Base-by-base conservation (phyloP, 2,113 vertebrate genomes). In the Seriola aureovittata region DNA sequence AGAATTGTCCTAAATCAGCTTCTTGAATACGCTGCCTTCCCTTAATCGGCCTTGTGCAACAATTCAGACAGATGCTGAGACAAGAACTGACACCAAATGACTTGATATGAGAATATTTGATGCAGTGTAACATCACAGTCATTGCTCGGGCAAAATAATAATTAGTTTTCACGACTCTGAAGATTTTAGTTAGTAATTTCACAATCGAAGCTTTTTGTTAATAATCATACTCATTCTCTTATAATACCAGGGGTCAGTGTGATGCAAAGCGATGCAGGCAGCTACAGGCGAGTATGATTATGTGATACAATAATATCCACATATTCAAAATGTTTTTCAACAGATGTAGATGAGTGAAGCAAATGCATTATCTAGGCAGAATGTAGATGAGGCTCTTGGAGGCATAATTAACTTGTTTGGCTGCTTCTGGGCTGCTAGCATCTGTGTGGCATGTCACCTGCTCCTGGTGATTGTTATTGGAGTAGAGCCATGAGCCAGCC, bases 321-420 rank as follows among this genome's bases (percentile, higher is more conserved):
- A 77, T 17, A 40, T 50, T 80, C 16, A 48, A 40, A 46, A 73
- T 42, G n/a, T 16, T 42, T 40, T 64, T 70, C n/a, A 75, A 59
- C 55, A 78, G 52, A 64, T 55, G 21, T 66, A 11, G 42, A 76
- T 44, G 67, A 83, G 73, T 8, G n/a, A 75, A 72, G 63, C 50
- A 55, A 67, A 67, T 62, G n/a, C 55, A 63, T 65, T 21, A 75
- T 87, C 57, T 19, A 58, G 75, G 69, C 78, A 65, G 80, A 70
- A 91, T 91, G 86, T 72, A 88, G 86, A 92, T 85, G 84, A 85
- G 72, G 79, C 75, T 89, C 87, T 87, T 84, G 60, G 87, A 90
- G 81, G 76, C 82, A 89, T 92, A 92, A 95, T 94, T 90, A 92
- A 90, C 83, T 87, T 89, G 81, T 89, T 90, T 89, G 78, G 84